A percentile compares a stretch with the other conserved stretches of the same genome.
These are phyloP conservation scores for Cephalopholis sonnerati DNA, from an alignment of 2,113 vertebrate species.

Conservation along the genomic window DNA sequence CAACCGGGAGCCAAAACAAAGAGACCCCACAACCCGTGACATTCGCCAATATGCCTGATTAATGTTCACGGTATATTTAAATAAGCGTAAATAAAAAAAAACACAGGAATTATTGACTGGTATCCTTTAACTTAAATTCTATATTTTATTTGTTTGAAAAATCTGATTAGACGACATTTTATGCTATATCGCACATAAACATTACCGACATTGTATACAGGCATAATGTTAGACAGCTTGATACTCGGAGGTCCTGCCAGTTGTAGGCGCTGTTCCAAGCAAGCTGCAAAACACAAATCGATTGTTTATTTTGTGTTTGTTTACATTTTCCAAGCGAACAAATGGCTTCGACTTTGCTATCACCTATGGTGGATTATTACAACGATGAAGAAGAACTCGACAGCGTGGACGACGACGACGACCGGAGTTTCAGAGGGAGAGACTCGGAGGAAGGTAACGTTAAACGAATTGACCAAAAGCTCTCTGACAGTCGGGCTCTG, in stretches of 20 bases:
- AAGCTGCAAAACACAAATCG: slow-evolving; percentile 77
- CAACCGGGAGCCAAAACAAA: slow-evolving; percentile 36
- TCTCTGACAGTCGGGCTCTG: slow-evolving; percentile 41
- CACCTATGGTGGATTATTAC: slow-evolving; percentile 92
- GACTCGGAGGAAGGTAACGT: slow-evolving; percentile 93
- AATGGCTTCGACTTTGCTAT: slow-evolving; percentile 92
- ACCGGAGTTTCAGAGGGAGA: slow-evolving; percentile 93
- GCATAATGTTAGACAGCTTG: slow-evolving; percentile 54
- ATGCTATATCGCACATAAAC: neutral
- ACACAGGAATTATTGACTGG: accelerated
- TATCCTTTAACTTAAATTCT: accelerated
- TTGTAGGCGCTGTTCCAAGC: slow-evolving; percentile 79
- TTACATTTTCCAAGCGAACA: slow-evolving; percentile 72
- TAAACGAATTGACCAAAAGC: slow-evolving; percentile 21
- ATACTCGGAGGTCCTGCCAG: slow-evolving; percentile 58
- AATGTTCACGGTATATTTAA: neutral
- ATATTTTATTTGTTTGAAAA: accelerated
- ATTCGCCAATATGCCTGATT: slow-evolving; percentile 45
- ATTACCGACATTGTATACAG: slow-evolving; percentile 40
- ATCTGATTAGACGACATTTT: accelerated
- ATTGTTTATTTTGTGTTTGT: slow-evolving; percentile 79
- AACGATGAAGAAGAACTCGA: slow-evolving; percentile 95
- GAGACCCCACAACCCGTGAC: neutral
- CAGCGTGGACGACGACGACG: slow-evolving; percentile 95
- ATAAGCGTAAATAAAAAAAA: accelerated